These are phyloP conservation scores for Stenchaetothrips biformis DNA, from an alignment of 2,888 invertebrate species.

Conservation along the genomic window DNA sequence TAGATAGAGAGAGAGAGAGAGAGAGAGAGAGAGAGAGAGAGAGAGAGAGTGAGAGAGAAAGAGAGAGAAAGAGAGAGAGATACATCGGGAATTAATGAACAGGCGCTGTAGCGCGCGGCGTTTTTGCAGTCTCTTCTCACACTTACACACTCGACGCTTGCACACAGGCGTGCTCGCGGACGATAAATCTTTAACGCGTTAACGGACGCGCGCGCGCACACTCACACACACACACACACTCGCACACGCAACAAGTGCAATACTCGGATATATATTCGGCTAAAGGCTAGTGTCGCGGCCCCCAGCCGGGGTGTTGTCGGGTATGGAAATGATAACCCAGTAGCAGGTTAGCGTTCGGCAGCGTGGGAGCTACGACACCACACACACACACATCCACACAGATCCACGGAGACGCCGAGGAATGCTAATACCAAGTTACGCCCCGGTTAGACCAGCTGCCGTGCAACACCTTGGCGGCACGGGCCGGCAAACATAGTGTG, in stretches of 20 bases:
- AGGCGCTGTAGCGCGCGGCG: background rate
- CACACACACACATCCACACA: no score
- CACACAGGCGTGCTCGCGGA: background rate
- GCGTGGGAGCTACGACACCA: background rate
- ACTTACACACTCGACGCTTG: no score
- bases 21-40: no score
- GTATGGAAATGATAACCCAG: conserved; percentile 24
- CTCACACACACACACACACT: background rate
- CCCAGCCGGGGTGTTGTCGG: background rate
- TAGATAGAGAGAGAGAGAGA: no score
- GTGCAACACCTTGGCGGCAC: background rate
- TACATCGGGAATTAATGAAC: background rate
- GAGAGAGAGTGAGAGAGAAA: no score
- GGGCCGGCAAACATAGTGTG: background rate
- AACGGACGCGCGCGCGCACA: background rate
- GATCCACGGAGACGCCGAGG: background rate
- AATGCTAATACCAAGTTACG: conserved; percentile 21
- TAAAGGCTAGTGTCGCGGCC: background rate
- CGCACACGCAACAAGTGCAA: background rate
- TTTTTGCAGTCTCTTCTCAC: no score
- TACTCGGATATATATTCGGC: background rate
- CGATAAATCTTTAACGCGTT: background rate
- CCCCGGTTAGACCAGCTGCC: conserved; percentile 7
- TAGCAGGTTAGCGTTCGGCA: conserved; percentile 22
- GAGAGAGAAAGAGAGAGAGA: no score